These are phyloP conservation scores for Takifugu bimaculatus DNA, from an alignment of 2,113 vertebrate species.

Conservation along the genomic window DNA sequence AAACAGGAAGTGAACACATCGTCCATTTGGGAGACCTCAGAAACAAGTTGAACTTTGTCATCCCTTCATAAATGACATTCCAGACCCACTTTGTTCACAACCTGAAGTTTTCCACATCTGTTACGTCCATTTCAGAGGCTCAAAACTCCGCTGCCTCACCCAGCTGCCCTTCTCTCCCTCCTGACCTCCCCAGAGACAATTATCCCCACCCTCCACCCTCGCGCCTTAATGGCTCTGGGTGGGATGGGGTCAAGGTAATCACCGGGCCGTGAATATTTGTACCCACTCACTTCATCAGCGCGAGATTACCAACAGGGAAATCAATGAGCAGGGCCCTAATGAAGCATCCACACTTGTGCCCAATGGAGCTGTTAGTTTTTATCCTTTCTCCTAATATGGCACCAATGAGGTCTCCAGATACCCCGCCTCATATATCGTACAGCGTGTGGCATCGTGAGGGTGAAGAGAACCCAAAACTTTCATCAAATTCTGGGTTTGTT, in stretches of 20 bases:
- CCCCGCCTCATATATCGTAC: constrained; percentile 44
- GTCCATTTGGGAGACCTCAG: no score
- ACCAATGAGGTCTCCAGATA: constrained; percentile 57
- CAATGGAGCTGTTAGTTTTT: constrained; percentile 63
- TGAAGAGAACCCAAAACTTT: constrained; percentile 7
- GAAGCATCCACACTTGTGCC: constrained; percentile 66
- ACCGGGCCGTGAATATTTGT: constrained; percentile 69
- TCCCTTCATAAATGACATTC: not conserved
- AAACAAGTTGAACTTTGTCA: no score
- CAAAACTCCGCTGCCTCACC: constrained; percentile 22
- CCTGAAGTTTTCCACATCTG: no score
- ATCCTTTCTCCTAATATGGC: constrained; percentile 61
- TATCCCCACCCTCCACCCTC: constrained; percentile 53
- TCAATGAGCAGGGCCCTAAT: constrained; percentile 71
- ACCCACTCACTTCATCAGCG: constrained; percentile 74
- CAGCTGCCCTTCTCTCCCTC: constrained; percentile 41
- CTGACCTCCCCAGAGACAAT: constrained; percentile 70
- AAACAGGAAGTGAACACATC: no score
- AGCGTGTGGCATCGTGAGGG: constrained; percentile 28
- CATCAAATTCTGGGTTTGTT: no score
- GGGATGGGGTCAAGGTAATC: constrained; percentile 67
- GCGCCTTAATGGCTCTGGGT: constrained; percentile 65
- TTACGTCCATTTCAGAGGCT: not conserved
- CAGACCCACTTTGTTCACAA: no score
- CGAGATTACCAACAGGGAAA: constrained; percentile 73